Conservation (phyloP, 2,888 invertebrate species). For the Orchestes rusci region DNA sequence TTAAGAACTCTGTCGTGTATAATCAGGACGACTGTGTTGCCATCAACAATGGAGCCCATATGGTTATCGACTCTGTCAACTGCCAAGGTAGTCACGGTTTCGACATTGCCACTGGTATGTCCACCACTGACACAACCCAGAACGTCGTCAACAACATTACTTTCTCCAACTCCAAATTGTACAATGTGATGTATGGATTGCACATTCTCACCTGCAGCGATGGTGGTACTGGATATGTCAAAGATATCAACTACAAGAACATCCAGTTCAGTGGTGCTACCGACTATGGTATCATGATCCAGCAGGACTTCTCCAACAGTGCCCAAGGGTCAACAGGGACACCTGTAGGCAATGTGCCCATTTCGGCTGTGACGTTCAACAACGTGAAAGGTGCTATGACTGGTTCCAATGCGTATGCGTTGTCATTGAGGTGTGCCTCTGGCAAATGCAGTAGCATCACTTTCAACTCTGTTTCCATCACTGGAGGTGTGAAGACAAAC, state of each 20-base stretch:
- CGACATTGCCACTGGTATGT: slow-evolving; percentile 25
- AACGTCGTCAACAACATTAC: slow-evolving; percentile 18
- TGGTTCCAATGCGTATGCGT: slow-evolving; percentile 10
- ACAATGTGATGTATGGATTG: slow-evolving; percentile 15
- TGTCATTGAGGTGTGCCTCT: slow-evolving; percentile 10
- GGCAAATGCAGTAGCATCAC: slow-evolving; percentile 8
- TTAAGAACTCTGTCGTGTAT: slow-evolving; percentile 22
- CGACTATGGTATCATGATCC: slow-evolving; percentile 24
- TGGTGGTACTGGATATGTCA: slow-evolving; percentile 15
- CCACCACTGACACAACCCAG: slow-evolving; percentile 8
- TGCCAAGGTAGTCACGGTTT: slow-evolving; percentile 28
- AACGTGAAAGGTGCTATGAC: slow-evolving; percentile 20
- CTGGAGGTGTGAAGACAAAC: slow-evolving; percentile 6
- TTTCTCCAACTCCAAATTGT: slow-evolving; percentile 12
- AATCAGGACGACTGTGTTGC: slow-evolving; percentile 30
- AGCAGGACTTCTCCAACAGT: slow-evolving; percentile 24
- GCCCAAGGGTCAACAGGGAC: slow-evolving; percentile 16
- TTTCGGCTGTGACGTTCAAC: slow-evolving; percentile 18
- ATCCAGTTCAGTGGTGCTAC: slow-evolving; percentile 13
- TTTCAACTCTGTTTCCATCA: slow-evolving; percentile 10
- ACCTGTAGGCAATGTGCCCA: slow-evolving; percentile 23
- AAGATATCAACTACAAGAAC: slow-evolving; percentile 10
- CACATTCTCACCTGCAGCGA: slow-evolving; percentile 16
- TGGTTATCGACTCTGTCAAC: slow-evolving; percentile 19
- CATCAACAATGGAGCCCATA: slow-evolving; percentile 25